These are phyloP conservation scores for Sebastes trivittatus DNA, from an alignment of 2,797 vertebrate species.

Conservation along the genomic window DNA sequence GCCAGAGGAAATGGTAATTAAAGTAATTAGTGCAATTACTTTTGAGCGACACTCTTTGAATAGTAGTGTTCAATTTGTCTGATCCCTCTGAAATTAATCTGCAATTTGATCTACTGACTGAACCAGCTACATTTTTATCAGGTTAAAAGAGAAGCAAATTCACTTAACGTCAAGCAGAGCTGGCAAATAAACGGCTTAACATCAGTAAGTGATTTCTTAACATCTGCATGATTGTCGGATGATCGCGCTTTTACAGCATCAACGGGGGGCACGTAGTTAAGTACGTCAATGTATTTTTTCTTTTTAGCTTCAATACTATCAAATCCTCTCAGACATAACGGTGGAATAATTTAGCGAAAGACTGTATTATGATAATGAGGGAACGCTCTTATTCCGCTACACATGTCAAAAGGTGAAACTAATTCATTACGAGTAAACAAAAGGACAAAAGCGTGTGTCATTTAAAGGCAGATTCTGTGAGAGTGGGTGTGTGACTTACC, in stretches of 20 bases:
- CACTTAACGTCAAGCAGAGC: slow-evolving; percentile 13
- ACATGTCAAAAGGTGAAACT: slow-evolving; percentile 32
- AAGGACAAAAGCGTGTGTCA: background rate
- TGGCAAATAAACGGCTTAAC: slow-evolving; percentile 5
- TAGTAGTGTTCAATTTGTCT: slow-evolving; percentile 8
- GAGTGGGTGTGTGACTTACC: slow-evolving; percentile 82
- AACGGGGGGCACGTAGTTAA: background rate
- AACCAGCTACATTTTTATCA: slow-evolving; percentile 15
- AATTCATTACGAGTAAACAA: slow-evolving; percentile 38
- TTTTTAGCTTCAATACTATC: background rate
- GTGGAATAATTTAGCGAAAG: background rate
- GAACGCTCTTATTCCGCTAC: slow-evolving; percentile 7
- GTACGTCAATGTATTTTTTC: background rate
- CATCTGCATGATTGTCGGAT: slow-evolving; percentile 4
- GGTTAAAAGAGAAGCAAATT: slow-evolving; percentile 34
- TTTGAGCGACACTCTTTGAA: slow-evolving; percentile 24
- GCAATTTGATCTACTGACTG: slow-evolving; percentile 32
- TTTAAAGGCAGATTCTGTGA: slow-evolving; percentile 3
- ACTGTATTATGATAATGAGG: background rate
- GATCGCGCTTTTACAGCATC: slow-evolving; percentile 6
- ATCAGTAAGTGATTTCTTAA: slow-evolving; percentile 7
- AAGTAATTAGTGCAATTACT: slow-evolving; percentile 52
- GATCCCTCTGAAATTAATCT: slow-evolving; percentile 31
- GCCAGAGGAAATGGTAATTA: slow-evolving; percentile 39
- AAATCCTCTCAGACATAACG: slow-evolving; percentile 11